These are phyloP conservation scores for Melanotaenia duboulayi DNA, from an alignment of 2,113 vertebrate genomes.

Conservation along the genomic window DNA sequence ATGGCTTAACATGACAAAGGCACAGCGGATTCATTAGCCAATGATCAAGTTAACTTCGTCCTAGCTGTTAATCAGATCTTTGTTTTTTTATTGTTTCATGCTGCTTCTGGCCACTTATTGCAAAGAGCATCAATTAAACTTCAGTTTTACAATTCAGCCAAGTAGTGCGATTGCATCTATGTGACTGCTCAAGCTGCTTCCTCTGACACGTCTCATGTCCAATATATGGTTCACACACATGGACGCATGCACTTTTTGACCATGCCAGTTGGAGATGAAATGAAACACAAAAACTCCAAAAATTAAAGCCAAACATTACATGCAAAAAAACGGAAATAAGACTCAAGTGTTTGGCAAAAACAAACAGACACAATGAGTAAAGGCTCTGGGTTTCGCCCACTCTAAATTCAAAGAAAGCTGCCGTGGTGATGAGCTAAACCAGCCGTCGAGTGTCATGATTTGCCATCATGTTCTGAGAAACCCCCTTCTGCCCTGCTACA, in stretches of 20 bases:
- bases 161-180: background rate
- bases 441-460: slow-evolving; percentile 45
- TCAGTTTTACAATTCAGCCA: slow-evolving; percentile 4
- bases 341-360: slow-evolving; percentile 73
- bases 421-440: slow-evolving; percentile 40
- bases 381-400: slow-evolving; percentile 39
- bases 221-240: slow-evolving; percentile 24
- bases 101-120: slow-evolving; percentile 29
- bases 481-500: slow-evolving; percentile 32
- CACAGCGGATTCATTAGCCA: slow-evolving; percentile 65
- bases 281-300: background rate
- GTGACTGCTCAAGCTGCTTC: background rate
- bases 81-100: slow-evolving; percentile 12
- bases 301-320: slow-evolving; percentile 30
- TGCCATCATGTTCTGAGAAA: slow-evolving; percentile 58
- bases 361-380: slow-evolving; percentile 41
- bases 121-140: slow-evolving; percentile 5
- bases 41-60: slow-evolving; percentile 44
- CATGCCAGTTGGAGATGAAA: slow-evolving; percentile 11
- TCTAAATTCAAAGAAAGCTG: slow-evolving; percentile 59
- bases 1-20: slow-evolving; percentile 67
- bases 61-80: slow-evolving; percentile 22
- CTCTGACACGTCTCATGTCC: slow-evolving; percentile 3
- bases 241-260: slow-evolving; percentile 18
- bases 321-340: slow-evolving; percentile 33